These are phyloP conservation scores for Engraulis encrasicolus DNA, from an alignment of 2,113 vertebrate genomes.

Conservation along the genomic window DNA sequence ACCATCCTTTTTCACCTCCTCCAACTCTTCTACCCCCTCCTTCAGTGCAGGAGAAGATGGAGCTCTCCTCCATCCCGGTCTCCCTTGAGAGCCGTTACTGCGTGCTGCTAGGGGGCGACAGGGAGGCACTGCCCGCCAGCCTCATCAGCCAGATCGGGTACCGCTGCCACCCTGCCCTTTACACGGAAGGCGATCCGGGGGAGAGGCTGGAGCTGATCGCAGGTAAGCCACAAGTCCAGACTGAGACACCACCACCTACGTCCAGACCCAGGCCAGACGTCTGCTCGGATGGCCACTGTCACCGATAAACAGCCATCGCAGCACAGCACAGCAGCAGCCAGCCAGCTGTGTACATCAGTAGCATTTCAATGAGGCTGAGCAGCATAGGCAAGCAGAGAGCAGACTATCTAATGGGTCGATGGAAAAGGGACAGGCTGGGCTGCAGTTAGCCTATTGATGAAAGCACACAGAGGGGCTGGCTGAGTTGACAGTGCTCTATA, in stretches of 20 bases:
- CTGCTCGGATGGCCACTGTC: background rate
- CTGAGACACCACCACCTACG: too few species aligned
- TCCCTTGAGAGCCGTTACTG: slow-evolving; percentile 90
- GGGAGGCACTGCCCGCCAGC: slow-evolving; percentile 92
- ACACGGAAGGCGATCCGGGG: slow-evolving; percentile 94
- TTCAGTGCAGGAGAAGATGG: slow-evolving; percentile 86
- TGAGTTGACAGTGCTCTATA: background rate
- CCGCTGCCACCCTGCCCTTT: slow-evolving; percentile 96
- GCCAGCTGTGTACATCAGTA: too few species aligned
- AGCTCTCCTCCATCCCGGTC: slow-evolving; percentile 80
- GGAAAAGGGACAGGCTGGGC: background rate
- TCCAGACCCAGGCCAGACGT: background rate
- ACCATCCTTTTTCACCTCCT: background rate
- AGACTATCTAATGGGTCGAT: background rate
- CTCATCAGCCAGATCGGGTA: slow-evolving; percentile 97
- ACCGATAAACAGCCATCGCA: background rate
- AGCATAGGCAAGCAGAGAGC: background rate
- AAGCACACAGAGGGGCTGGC: background rate
- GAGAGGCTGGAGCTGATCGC: slow-evolving; percentile 96
- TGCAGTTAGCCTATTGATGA: background rate
- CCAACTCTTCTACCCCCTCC: slow-evolving; percentile 1
- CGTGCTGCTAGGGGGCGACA: slow-evolving; percentile 91
- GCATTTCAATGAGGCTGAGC: background rate
- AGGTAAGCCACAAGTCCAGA: too few species aligned
- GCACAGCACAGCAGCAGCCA: background rate